Evolutionary conservation across 2,797 vertebrate species (phyloP).

Genomic region (Brotula barbata): DNA sequence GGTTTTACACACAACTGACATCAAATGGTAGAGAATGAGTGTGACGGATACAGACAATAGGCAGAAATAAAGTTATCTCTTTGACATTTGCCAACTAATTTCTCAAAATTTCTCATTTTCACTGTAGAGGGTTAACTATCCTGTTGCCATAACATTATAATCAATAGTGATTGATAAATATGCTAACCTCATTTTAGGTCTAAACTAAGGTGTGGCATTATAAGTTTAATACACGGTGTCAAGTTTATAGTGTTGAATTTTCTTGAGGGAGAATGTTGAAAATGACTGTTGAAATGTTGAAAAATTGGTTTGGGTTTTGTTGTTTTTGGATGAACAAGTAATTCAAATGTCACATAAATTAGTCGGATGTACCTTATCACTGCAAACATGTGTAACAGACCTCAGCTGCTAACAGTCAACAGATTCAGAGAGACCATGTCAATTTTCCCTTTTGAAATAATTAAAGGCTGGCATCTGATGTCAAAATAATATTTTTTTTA

Average conservation of each 20-base stretch:
- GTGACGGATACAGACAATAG: neutral
- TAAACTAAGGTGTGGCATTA: too few relatives aligned
- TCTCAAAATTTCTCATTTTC: too few relatives aligned
- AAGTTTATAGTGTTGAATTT: too few relatives aligned
- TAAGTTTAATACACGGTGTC: too few relatives aligned
- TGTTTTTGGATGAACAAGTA: conserved; percentile 11
- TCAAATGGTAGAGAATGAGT: conserved; percentile 9
- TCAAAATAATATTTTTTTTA: too few relatives aligned
- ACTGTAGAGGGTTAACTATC: neutral
- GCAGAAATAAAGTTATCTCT: too few relatives aligned
- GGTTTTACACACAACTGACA: conserved; percentile 18
- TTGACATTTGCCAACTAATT: too few relatives aligned
- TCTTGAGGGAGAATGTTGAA: too few relatives aligned
- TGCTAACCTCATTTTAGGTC: too few relatives aligned
- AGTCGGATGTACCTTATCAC: conserved; percentile 8
- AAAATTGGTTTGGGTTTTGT: neutral
- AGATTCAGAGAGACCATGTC: neutral
- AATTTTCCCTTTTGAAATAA: neutral
- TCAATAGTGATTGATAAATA: too few relatives aligned
- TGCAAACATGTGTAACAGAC: conserved; percentile 1
- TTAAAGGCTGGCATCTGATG: neutral
- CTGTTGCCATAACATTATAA: neutral
- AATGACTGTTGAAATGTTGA: neutral
- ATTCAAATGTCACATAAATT: conserved; percentile 13
- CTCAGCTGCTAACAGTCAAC: neutral